A percentile compares a stretch with the other conserved stretches of the same genome.
These are phyloP conservation scores for Orthosia gracilis DNA, from an alignment of 2,888 invertebrate genomes.

Conservation along the genomic window DNA sequence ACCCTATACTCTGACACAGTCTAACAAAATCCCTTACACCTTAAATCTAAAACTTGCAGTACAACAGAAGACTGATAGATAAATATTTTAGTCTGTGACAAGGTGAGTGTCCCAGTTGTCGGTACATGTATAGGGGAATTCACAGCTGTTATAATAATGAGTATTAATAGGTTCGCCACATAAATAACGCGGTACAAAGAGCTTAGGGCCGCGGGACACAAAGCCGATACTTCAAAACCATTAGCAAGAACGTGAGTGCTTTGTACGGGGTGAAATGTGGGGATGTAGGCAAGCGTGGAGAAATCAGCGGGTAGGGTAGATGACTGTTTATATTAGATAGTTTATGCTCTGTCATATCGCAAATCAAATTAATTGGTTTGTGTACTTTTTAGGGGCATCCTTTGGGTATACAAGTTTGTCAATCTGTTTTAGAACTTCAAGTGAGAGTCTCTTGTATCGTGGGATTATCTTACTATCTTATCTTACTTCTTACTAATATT, in stretches of 20 bases:
- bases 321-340: conserved; percentile 41
- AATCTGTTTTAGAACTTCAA: neutral
- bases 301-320: conserved; percentile 12
- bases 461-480: too few species aligned
- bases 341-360: conserved; percentile 36
- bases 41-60: conserved; percentile 36
- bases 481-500: too few species aligned
- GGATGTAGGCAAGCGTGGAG: conserved; percentile 31
- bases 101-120: conserved; percentile 62
- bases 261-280: conserved; percentile 59
- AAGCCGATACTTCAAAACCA: conserved; percentile 84
- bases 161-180: conserved; percentile 81
- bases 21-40: conserved; percentile 11
- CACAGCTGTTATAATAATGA: conserved; percentile 76
- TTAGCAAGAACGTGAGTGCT: conserved; percentile 71
- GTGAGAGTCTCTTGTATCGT: too few species aligned
- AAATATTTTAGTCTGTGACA: conserved; percentile 60
- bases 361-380: conserved; percentile 43
- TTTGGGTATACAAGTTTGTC: neutral
- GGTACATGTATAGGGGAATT: conserved; percentile 62
- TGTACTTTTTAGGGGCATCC: neutral
- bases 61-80: neutral
- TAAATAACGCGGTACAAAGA: conserved; percentile 79
- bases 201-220: conserved; percentile 74
- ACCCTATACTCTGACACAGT: conserved; percentile 66